These are phyloP conservation scores for Pseudanteris insignis DNA, from an alignment of 2,888 invertebrate species.

Conservation along the genomic window DNA sequence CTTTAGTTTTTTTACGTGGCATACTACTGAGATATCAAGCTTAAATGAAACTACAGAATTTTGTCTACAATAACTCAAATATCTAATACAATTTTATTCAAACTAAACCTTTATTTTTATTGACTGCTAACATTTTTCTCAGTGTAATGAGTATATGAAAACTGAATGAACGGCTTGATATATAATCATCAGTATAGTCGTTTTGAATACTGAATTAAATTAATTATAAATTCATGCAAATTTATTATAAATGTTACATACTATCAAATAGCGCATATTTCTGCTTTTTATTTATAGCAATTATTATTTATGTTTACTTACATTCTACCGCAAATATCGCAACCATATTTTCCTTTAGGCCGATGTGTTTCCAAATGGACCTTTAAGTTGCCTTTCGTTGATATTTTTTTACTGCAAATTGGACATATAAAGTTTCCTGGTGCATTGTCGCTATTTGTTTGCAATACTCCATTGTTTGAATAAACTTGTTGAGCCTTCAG, in stretches of 20 bases:
- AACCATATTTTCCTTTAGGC: constrained; percentile 72
- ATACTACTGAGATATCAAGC: too few relatives aligned
- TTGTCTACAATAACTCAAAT: too few relatives aligned
- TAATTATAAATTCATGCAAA: too few relatives aligned
- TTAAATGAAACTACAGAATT: too few relatives aligned
- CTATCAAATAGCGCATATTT: background rate
- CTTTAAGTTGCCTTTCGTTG: constrained; percentile 73
- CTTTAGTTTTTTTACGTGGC: too few relatives aligned
- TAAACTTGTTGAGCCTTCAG: constrained; percentile 57
- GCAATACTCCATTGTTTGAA: constrained; percentile 58
- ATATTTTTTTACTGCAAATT: constrained; percentile 72
- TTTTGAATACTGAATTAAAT: too few relatives aligned
- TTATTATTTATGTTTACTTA: constrained; percentile 65
- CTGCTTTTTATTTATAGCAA: background rate
- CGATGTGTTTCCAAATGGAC: constrained; percentile 74
- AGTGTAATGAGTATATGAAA: too few relatives aligned
- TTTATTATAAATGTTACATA: background rate
- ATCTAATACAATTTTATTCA: too few relatives aligned
- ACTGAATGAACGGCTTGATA: too few relatives aligned
- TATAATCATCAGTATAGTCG: too few relatives aligned
- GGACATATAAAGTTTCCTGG: constrained; percentile 69
- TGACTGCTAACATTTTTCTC: too few relatives aligned
- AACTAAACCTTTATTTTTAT: too few relatives aligned
- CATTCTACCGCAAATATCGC: constrained; percentile 75
- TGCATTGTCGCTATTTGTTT: constrained; percentile 59